Percentiles rank a stretch among this genome's conserved stretches.
phyloP scores from a whole-genome alignment of 2,113 vertebrate genomes.

The Barbus barbus region DNA sequence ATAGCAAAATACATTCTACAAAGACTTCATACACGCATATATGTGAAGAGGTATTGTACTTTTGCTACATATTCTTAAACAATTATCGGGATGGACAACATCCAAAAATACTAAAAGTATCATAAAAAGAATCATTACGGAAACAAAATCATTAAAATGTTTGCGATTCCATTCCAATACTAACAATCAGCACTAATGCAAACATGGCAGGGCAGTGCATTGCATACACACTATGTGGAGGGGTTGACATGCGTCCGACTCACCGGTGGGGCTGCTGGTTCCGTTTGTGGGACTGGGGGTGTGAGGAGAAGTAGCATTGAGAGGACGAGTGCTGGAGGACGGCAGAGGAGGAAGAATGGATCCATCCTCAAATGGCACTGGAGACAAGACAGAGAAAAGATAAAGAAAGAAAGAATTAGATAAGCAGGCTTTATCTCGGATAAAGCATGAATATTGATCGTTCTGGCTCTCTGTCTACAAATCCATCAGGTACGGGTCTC shows the following conservation, averaged over 20 bases:
- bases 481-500: background rate
- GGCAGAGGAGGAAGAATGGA: constrained; percentile 48
- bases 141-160: background rate
- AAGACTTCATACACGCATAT: too few species aligned
- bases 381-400: constrained; percentile 21
- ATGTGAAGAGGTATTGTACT: background rate
- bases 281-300: constrained; percentile 52
- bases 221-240: constrained; percentile 3
- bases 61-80: background rate
- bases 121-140: background rate
- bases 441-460: background rate
- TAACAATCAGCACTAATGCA: background rate
- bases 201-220: background rate
- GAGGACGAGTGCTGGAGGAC: constrained; percentile 35
- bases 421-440: background rate
- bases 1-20: too few species aligned
- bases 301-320: constrained; percentile 57
- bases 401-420: constrained; percentile 16
- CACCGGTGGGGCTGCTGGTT: constrained; percentile 68
- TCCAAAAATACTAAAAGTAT: background rate
- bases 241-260: constrained; percentile 52
- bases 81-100: background rate
- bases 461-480: background rate
- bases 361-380: constrained; percentile 68
- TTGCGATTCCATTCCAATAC: background rate